These are phyloP conservation scores for Uromys caudimaculatus DNA, from an alignment of 2,797 vertebrate genomes.

Conservation along the genomic window DNA sequence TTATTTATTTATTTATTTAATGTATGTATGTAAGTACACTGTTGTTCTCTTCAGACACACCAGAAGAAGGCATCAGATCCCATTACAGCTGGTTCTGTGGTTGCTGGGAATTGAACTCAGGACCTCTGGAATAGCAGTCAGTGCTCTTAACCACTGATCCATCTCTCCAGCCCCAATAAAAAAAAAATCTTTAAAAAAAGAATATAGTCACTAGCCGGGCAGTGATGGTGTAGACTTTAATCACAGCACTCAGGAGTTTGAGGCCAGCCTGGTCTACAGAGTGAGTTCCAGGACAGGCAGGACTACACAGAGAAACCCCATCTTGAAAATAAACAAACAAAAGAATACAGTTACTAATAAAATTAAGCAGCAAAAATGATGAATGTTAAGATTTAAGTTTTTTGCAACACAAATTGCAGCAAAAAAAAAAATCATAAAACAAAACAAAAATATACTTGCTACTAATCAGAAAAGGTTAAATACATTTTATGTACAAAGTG, in stretches of 20 bases:
- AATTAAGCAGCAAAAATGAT: conserved; percentile 38
- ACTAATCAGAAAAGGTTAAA: not conserved
- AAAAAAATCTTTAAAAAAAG: too few relatives aligned
- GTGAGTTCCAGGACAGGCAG: not conserved
- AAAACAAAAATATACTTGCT: conserved; percentile 43
- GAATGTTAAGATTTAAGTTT: conserved; percentile 55
- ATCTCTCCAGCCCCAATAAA: too few relatives aligned
- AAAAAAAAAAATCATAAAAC: not conserved
- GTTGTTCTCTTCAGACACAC: too few relatives aligned
- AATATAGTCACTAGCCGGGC: not conserved
- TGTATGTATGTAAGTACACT: too few relatives aligned
- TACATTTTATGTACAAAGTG: not conserved
- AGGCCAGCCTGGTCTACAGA: not conserved
- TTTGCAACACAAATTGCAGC: not conserved
- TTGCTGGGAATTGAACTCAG: too few relatives aligned
- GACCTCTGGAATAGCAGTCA: too few relatives aligned
- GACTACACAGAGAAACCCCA: not conserved
- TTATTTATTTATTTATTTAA: too few relatives aligned
- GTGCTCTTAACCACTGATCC: too few relatives aligned
- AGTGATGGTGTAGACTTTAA: not conserved
- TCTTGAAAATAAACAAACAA: not conserved
- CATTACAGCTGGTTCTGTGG: too few relatives aligned
- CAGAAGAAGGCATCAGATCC: too few relatives aligned
- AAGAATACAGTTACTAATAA: not conserved
- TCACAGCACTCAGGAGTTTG: not conserved